A percentile compares a stretch with the other conserved stretches of the same genome.
Conservation (phyloP, 2,113 vertebrate species). For the Myodes glareolus region DNA sequence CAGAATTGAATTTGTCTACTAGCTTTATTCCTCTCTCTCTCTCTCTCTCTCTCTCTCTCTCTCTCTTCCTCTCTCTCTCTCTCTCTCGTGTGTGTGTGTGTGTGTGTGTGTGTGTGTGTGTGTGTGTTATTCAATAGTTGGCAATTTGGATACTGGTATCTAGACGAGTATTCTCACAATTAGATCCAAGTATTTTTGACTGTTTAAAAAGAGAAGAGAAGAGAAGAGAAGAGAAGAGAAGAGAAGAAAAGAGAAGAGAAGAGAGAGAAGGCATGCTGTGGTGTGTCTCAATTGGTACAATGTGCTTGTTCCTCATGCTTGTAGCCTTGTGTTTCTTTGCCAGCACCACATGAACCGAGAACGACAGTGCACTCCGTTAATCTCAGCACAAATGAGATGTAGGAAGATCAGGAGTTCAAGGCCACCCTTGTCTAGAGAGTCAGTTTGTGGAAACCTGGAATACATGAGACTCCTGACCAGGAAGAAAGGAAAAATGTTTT, state of each 20-base stretch:
- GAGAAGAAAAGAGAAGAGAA: rapidly evolving
- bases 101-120: too few species aligned
- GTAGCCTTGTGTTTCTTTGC: not conserved
- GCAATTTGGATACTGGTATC: not conserved
- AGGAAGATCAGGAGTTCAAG: not conserved
- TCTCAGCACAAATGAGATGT: not conserved
- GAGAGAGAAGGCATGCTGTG: not conserved
- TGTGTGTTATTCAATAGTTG: not conserved
- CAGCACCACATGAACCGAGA: too few species aligned
- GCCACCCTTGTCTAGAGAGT: not conserved
- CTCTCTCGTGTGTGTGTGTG: too few species aligned
- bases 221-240: too few species aligned
- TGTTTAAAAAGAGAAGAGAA: not conserved
- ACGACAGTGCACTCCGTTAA: too few species aligned
- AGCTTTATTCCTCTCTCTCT: not conserved
- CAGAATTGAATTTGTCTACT: not conserved
- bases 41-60: too few species aligned
- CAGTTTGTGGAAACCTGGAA: not conserved
- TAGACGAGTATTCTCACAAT: not conserved
- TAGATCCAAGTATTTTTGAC: not conserved
- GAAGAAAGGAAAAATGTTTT: not conserved
- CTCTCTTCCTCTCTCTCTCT: too few species aligned
- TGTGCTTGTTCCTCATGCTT: not conserved
- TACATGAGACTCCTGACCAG: not conserved
- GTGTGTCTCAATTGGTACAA: not conserved